phyloP scores from a whole-genome alignment of 1,140 invertebrate species.

The Parapsyche elsis region DNA sequence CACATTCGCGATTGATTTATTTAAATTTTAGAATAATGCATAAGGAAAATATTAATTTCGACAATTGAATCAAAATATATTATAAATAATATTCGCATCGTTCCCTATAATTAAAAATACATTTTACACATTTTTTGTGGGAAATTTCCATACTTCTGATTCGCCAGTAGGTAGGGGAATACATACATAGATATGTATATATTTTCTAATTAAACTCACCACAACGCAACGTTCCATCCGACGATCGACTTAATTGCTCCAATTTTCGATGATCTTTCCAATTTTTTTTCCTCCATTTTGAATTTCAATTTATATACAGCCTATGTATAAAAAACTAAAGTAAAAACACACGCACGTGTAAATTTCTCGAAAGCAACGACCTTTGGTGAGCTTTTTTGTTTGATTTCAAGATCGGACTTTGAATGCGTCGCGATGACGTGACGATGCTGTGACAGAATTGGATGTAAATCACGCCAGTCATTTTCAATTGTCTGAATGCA shows the following conservation, averaged over 20 bases:
- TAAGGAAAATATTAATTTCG: too few species aligned
- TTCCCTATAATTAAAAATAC: not conserved
- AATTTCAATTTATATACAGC: not conserved
- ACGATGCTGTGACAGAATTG: not conserved
- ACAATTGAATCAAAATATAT: too few species aligned
- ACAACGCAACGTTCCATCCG: slow-evolving; percentile 23
- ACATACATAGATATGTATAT: too few species aligned
- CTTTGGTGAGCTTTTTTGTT: too few species aligned
- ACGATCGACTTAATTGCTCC: slow-evolving; percentile 3
- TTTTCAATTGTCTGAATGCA: slow-evolving; percentile 23
- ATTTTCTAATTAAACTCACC: slow-evolving; percentile 5
- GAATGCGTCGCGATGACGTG: slow-evolving; percentile 1
- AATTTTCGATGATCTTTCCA: not conserved
- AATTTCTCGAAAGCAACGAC: too few species aligned
- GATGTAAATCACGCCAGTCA: slow-evolving; percentile 11
- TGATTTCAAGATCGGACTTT: too few species aligned
- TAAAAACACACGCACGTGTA: not conserved
- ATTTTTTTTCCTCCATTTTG: not conserved
- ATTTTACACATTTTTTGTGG: not conserved
- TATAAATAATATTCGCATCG: not conserved
- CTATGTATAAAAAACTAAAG: too few species aligned
- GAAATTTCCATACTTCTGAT: not conserved
- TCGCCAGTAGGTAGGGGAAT: not conserved
- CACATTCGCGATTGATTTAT: too few species aligned
- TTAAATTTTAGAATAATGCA: too few species aligned